These are phyloP conservation scores for Nothobranchius furzeri DNA, from an alignment of 2,113 vertebrate species.

Conservation along the genomic window DNA sequence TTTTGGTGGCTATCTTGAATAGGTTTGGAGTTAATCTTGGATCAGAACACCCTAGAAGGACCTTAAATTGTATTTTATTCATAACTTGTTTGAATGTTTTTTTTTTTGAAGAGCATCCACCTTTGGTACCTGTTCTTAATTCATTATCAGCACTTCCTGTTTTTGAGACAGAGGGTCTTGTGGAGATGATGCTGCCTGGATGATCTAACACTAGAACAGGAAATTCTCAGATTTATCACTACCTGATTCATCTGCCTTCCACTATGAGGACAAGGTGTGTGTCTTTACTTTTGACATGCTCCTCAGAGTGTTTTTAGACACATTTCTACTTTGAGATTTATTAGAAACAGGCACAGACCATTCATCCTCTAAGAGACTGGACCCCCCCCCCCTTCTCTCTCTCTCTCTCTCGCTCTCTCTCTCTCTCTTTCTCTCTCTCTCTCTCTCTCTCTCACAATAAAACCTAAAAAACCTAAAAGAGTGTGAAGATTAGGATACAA, in stretches of 20 bases:
- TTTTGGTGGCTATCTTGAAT: too few species aligned
- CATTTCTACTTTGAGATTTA: slow-evolving; percentile 45
- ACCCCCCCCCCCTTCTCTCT: too few species aligned
- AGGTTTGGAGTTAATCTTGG: too few species aligned
- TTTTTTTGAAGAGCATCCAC: too few species aligned
- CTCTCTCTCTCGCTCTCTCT: too few species aligned
- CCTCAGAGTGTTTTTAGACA: slow-evolving; percentile 21
- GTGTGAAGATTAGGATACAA: slow-evolving; percentile 11
- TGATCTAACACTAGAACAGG: neutral
- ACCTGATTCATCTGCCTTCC: neutral
- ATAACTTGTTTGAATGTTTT: too few species aligned
- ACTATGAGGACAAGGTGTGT: slow-evolving; percentile 17
- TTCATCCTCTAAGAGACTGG: slow-evolving; percentile 10
- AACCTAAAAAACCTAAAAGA: slow-evolving; percentile 9
- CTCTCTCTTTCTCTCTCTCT: too few species aligned
- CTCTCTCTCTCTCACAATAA: too few species aligned
- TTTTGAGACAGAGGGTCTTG: slow-evolving; percentile 8
- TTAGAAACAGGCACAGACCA: slow-evolving; percentile 60
- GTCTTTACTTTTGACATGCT: slow-evolving; percentile 2
- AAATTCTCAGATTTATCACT: slow-evolving; percentile 10
- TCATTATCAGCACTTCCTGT: too few species aligned
- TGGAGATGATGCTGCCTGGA: slow-evolving; percentile 2
- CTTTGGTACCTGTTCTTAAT: too few species aligned
- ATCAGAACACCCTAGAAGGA: too few species aligned
- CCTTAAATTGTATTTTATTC: too few species aligned